phyloP scores from a whole-genome alignment of 2,888 invertebrate genomes.

The Epinotia demarniana region DNA sequence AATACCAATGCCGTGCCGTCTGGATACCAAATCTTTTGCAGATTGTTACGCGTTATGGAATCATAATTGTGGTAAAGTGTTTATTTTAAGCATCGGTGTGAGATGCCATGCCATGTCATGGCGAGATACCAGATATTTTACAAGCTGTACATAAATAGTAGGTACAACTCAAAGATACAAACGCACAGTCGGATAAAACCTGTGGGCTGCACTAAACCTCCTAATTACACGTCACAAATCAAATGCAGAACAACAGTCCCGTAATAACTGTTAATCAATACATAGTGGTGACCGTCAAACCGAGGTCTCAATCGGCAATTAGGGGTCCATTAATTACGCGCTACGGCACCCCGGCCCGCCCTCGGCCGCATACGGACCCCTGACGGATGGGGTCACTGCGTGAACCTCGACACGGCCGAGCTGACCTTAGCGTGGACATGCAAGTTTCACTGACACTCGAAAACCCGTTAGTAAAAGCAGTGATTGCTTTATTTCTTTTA shows the following conservation, averaged over 20 bases:
- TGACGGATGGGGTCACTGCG: constrained; percentile 29
- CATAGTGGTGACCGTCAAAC: constrained; percentile 42
- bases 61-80: not conserved
- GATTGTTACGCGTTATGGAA: constrained; percentile 4
- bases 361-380: constrained; percentile 48
- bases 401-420: constrained; percentile 16
- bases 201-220: constrained; percentile 6
- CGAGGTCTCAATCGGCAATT: constrained; percentile 42
- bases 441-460: not conserved
- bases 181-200: not conserved
- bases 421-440: constrained; percentile 9
- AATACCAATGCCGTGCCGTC: constrained; percentile 46
- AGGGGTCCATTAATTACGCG: constrained; percentile 42
- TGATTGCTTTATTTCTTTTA: not conserved
- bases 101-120: not conserved
- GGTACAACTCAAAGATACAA: not conserved
- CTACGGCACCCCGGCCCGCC: constrained; percentile 53
- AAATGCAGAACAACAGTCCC: constrained; percentile 39
- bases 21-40: constrained; percentile 7
- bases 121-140: too few species aligned
- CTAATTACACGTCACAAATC: constrained; percentile 43
- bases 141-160: too few species aligned
- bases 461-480: not conserved
- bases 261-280: constrained; percentile 40
- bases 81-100: not conserved